Evolutionary conservation across 2,888 invertebrate genomes (phyloP), one percentile per base, ranked within the genome.

Genomic region (Ophion ventricosus): DNA sequence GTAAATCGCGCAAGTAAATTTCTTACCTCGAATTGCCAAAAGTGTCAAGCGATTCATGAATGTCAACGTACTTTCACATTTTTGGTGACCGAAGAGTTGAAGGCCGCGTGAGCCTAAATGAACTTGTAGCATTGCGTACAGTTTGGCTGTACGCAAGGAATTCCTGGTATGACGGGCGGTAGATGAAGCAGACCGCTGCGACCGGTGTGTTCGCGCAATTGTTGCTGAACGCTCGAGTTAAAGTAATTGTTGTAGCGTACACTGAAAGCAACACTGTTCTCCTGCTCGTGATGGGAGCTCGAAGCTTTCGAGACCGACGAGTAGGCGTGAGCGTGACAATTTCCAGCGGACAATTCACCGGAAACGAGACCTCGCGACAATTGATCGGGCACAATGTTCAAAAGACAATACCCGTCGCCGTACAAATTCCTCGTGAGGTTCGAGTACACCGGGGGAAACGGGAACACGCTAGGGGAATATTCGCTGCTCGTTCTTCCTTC

Each of bases 111-210:
- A 43, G 43, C 43, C 54, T 75, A 90, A 14, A 88, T 79, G 72
- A 92, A 92, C 80, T 93, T 93, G 77, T 91, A 93, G 78, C 93
- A 93, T 67, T 93, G 90, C 20, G 91, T 85, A 80, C 93, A 93
- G 84, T 93, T 92, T 0, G 93, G 93, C 49, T 92, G 92, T 1
- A 92, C 88, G 79, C 93, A 93, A 11, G 92, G 91, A 59, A 92
- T 89, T 4, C 91, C 90, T 1, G 93, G 92, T 11, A 93, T 74
- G 0, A 93, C 87, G 2, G 93, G 90, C 0, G 93, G 92, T 43
- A 92, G 86, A 79, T 92, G 92, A 49, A 90, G 78, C 5, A 90
- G 81, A 29, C 82, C 82, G 56, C 72, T 81, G 10, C 85, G 77
- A 25, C 57, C 77, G 11, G 82, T 67, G 57, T 90, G 92, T 40